Base-by-base conservation (phyloP, 2,113 vertebrate genomes). In the Cathartes aura region DNA sequence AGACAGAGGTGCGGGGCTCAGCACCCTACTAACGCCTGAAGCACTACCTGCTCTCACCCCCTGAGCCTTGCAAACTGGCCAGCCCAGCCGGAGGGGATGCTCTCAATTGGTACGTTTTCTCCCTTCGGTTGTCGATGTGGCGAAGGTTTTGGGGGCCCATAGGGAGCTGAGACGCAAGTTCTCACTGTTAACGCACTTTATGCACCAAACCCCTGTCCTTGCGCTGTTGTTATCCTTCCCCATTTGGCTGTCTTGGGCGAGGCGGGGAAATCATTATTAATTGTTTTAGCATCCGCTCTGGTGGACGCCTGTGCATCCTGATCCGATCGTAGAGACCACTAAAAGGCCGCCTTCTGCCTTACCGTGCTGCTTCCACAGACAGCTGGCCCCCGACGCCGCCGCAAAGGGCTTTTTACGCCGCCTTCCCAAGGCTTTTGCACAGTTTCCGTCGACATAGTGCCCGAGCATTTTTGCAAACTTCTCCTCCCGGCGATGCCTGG, bases 401-500 rank as follows among this genome's bases (percentile, higher is more conserved):
- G 21, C 58, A 9, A 38, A 43, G 52, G 42, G 40, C 43, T 66
- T 21, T 38, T 20, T 6, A 26, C 2, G 4, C 71, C 15, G 63
- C 36, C 11, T 50, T 40, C 16, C 50, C 27, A 3, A 23, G 47
- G 27, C 11, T 59, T 78, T n/a, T 29, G 42, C 14, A 4, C 5
- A 0, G n/a, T 50, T 52, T 34, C 22, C 4, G 0, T 17, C 4
- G 0, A 2, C 1, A 5, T 3, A 3, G 13, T 5, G 8, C 21
- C 11, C 1, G 2, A 53, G 40, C 2, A 1, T 29, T 52, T 52
- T 71, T 14, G 11, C 29, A 64, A 12, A 26, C 12, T n/a, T n/a
- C 12, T 83, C 38, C 63, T 72, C 12, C 8, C 16, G 20, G 34
- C 2, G 23, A 16, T 29, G 18, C 36, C 26, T 6, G 5, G 59